Evolutionary conservation across 2,797 vertebrate genomes (phyloP).

Genomic region (Alauda arvensis): DNA sequence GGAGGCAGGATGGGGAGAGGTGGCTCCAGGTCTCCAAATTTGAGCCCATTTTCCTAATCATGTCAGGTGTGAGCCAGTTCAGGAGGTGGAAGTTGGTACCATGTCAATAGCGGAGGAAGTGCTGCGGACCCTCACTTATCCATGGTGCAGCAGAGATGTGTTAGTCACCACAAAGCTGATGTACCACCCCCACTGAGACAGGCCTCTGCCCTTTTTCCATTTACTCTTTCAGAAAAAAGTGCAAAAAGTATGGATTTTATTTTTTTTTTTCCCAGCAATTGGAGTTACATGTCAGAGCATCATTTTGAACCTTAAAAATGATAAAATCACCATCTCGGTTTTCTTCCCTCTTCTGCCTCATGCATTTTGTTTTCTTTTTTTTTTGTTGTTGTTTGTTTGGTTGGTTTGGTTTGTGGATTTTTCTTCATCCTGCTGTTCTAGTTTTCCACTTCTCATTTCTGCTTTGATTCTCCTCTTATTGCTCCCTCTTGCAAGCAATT

Average conservation of each 20-base stretch:
- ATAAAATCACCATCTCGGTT: neutral
- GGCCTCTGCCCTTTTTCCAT: neutral
- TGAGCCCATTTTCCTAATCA: neutral
- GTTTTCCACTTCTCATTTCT: neutral
- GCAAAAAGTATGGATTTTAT: neutral
- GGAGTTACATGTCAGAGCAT: neutral
- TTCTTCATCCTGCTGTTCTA: neutral
- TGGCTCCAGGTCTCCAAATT: neutral
- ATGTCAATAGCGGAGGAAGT: neutral
- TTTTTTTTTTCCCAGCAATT: neutral
- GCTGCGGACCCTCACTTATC: accelerated
- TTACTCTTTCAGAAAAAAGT: neutral
- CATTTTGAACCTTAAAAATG: neutral
- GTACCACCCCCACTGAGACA: neutral
- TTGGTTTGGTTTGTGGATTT: neutral
- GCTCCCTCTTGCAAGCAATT: constrained; percentile 13
- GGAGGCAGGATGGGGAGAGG: neutral
- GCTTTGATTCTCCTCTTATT: neutral
- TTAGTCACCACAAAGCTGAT: neutral
- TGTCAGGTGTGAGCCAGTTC: neutral
- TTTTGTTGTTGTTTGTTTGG: accelerated
- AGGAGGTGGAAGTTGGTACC: neutral
- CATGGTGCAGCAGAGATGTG: neutral
- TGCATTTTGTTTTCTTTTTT: neutral
- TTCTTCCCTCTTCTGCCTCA: neutral